Evolutionary conservation across 1,140 invertebrate genomes (phyloP), one percentile per base, ranked within the genome.

Genomic region (Lasaia peninsularis): DNA sequence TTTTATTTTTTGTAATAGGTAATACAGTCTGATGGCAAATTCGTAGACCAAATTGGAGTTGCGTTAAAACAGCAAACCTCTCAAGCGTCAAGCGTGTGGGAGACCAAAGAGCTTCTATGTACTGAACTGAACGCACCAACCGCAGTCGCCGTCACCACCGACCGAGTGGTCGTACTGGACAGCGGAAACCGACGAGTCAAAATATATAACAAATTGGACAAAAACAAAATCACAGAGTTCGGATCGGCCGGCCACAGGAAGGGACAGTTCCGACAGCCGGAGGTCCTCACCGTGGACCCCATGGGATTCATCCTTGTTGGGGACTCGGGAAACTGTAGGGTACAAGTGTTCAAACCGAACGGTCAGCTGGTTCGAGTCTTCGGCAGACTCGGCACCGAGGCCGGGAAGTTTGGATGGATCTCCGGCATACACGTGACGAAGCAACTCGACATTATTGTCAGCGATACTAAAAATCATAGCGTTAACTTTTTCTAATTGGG

Each of bases 301-400:
- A 73, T 93, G 69, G 94, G 94, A 2, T 94, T 94, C 71, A 92
- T 96, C 50, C 77, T 94, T 2, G 94, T 96, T 0, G 95, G 94
- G 0, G 95, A 96, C 73, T 93, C 92, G 11, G 95, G 94, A 1
- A 96, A 96, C 78, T 93, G 93, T 49, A 88, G 95, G 18, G 90
- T 96, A 7, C 94, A 96, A 79, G 91, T 96, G 10, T 96, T 95
- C 74, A 90, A 92, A 52, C 89, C 91, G 0, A 90, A 92, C 53
- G 93, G 93, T 20, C 88, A 90, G 54, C 86, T 93, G 20, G 86
- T 95, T 2, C 89, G 92, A 58, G 90, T 92, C 37, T 93, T 95
- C 69, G 93, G 94, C 7, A 84, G 89, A 28, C 86, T 91, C 60
- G 92, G 92, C 4, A 80, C 81, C 14, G 89, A 90, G 18, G 84